phyloP scores from a whole-genome alignment of 64 coral and sea anemone species.

The Dendrophyllia cribrosa region DNA sequence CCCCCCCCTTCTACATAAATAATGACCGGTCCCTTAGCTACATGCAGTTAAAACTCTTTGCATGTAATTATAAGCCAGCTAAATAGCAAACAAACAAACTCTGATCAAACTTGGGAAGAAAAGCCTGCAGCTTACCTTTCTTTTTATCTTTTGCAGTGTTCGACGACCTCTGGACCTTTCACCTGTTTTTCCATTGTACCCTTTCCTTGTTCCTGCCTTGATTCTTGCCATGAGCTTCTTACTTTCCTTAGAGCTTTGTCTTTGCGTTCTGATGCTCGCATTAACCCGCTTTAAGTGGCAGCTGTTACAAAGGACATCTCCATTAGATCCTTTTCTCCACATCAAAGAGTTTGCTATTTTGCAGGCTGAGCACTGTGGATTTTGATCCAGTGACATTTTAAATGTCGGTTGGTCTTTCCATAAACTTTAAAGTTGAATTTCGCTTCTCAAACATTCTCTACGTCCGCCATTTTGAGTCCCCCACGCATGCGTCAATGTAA shows the following conservation, averaged over 20 bases:
- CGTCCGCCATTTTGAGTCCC: conserved; percentile 63
- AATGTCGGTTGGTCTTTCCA: too few species aligned
- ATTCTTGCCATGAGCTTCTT: conserved; percentile 87
- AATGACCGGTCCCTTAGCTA: too few species aligned
- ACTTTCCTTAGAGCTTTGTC: conserved; percentile 90
- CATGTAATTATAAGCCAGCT: too few species aligned
- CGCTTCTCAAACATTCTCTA: too few species aligned
- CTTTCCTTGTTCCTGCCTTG: conserved; percentile 86
- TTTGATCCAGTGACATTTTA: conserved; percentile 81
- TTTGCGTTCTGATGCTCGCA: conserved; percentile 78
- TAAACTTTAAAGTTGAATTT: too few species aligned
- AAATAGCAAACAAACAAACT: too few species aligned
- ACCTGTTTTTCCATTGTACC: conserved; percentile 93
- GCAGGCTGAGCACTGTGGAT: conserved; percentile 94
- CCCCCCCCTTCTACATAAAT: too few species aligned
- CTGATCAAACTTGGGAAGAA: too few species aligned
- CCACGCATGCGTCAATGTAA: conserved; percentile 25
- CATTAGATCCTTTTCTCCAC: conserved; percentile 93
- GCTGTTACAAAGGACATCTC: conserved; percentile 94
- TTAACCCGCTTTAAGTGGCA: conserved; percentile 96
- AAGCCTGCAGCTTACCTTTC: conserved; percentile 76
- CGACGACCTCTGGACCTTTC: conserved; percentile 87
- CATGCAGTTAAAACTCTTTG: too few species aligned
- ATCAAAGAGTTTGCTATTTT: conserved; percentile 96
- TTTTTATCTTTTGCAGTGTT: conserved; percentile 83